Percentiles rank a stretch among this genome's conserved stretches.
Evolutionary conservation across 1,140 invertebrate genomes (phyloP).

Genomic region (Drosophila nigromelanica): DNA sequence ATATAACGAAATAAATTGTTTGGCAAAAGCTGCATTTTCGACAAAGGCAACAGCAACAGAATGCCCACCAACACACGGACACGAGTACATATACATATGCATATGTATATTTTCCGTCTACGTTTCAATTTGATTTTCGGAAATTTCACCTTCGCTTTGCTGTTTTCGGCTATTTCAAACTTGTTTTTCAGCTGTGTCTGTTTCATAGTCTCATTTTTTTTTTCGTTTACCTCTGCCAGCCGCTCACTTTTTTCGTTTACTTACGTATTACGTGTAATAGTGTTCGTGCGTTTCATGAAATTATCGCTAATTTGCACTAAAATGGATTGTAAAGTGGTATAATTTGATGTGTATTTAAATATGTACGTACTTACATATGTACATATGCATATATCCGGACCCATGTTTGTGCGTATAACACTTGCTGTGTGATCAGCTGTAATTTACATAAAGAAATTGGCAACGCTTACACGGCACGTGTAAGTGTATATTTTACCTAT

Average conservation of each 20-base stretch:
- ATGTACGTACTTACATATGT: slow-evolving; percentile 5
- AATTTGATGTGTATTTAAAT: slow-evolving; percentile 57
- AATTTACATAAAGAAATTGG: slow-evolving; percentile 63
- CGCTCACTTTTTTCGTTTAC: slow-evolving; percentile 77
- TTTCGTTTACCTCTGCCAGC: slow-evolving; percentile 56
- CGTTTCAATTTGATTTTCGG: slow-evolving; percentile 80
- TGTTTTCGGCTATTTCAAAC: slow-evolving; percentile 80
- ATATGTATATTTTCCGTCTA: slow-evolving; percentile 72
- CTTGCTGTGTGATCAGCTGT: slow-evolving; percentile 55
- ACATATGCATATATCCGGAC: not conserved
- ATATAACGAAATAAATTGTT: slow-evolving; percentile 11
- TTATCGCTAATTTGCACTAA: slow-evolving; percentile 62
- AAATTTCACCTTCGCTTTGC: slow-evolving; percentile 79
- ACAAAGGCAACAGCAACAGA: slow-evolving; percentile 48
- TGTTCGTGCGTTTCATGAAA: slow-evolving; percentile 67
- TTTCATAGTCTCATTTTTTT: slow-evolving; percentile 56
- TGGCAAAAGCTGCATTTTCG: not conserved
- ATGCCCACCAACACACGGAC: slow-evolving; percentile 43
- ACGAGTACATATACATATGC: slow-evolving; percentile 57
- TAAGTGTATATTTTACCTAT: slow-evolving; percentile 30
- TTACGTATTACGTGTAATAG: slow-evolving; percentile 72
- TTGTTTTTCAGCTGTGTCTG: slow-evolving; percentile 73
- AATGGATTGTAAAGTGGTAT: slow-evolving; percentile 59
- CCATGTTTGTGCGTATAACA: slow-evolving; percentile 3
- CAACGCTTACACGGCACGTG: slow-evolving; percentile 52